Base-by-base conservation (phyloP, 2,113 vertebrate genomes). In the Syngnathoides biaculeatus region DNA sequence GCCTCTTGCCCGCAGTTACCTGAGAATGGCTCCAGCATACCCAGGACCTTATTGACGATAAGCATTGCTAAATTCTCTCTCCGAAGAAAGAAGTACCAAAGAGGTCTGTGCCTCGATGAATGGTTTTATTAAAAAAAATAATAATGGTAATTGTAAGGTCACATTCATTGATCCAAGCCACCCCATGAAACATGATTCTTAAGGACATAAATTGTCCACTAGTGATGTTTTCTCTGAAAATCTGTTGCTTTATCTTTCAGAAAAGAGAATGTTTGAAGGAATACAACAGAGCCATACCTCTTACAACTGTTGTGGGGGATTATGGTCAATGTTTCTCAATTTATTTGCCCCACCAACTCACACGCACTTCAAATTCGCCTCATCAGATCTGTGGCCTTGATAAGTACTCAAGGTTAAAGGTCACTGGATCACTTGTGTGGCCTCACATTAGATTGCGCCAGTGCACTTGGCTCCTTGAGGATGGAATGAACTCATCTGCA, bases 331-430 rank as follows among this genome's bases (percentile, higher is more conserved):
- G 6, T 3, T 22, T 2, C 19, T 24, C 39, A 13, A 61, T 61
- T 61, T 15, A 20, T 3, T 19, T 45, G 30, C 42, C 39, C 67
- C 50, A 72, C 24, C 14, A 64, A 30, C 47, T 47, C 43, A 72
- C n/a, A n/a, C 30, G 6, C 30, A 35, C 30, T 35, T 2, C 55
- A 64, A n/a, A 22, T 62, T 13, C 40, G 20, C 52, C 72, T 89
- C 84, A 86, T 88, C 84, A 87, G 88, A 89, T 90, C 72, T 63
- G 67, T 82, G 64, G 73, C 59, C 76, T 75, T 43, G 48, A 76
- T 84, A 65, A 35, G 58, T 69, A 69, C 61, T 43, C 27, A 73
- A 81, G 80, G 84, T 87, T 81, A 90, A 42, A 86, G 87, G 76
- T 85, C 60, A 55, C 67, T 50, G 15, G 27, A 78, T 81, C 73